Evolutionary conservation across 2,888 invertebrate genomes (phyloP), one percentile per base, ranked within the genome.

Genomic region (Oconnorella tubifera): DNA sequence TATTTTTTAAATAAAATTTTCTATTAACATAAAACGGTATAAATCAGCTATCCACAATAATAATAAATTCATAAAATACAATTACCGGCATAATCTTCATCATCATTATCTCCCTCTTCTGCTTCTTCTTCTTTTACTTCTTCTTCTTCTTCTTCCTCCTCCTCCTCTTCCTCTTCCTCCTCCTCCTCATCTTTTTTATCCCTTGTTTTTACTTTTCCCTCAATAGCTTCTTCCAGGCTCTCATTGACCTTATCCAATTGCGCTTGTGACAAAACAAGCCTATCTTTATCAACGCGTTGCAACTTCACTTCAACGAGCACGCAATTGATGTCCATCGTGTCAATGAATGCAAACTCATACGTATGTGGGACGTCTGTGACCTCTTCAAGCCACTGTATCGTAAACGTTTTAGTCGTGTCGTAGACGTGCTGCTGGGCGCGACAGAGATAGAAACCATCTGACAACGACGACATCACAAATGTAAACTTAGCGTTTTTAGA

Each of bases 381-480:
- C 50, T 61, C 64, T 23, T 64, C 69, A 58, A 70, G 33, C 70
- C 70, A 70, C 31, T 56, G 53, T 51, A 69, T 63, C 31, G 48
- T 49, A 31, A 67, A 66, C 48, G 57, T 40, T n/a, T 48, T 55
- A 10, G 66, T 61, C 23, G 40, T 50, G 6, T 63, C 60, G 33
- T 66, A 69, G 27, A 70, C 59, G 23, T 65, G 57, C 64, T 70
- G 70, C 25, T 40, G 40, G 25, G 56, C 31, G 33, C 64, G 57
- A 33, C 67, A 67, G 32, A 70, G 58, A 57, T 62, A 70, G 64
- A 63, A 70, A 6, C 63, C 64, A 59, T 64, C 70, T 70, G 53
- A n/a, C 27, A 59, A n/a, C n/a, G n/a, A n/a, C n/a, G n/a, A n/a
- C n/a, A n/a, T n/a, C n/a, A 56, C n/a, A 48, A 1, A 23, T 56